Evolutionary conservation across 2,113 vertebrate species (phyloP).

Genomic region (Mungos mungo): DNA sequence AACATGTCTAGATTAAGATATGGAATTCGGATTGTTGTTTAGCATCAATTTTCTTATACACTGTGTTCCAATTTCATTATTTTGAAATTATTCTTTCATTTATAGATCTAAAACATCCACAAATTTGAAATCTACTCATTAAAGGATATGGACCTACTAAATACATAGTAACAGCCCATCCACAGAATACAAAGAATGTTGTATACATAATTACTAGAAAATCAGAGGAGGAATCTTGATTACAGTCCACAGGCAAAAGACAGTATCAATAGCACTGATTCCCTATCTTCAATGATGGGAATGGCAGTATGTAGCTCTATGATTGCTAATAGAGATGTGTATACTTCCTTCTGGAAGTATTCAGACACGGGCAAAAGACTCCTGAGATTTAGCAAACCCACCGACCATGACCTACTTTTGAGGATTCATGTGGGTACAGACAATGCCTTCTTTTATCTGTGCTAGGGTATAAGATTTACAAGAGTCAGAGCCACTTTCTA

Average conservation of each 20-base stretch:
- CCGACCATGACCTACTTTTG: background rate
- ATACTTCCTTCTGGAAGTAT: background rate
- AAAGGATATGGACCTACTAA: background rate
- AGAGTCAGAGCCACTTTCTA: background rate
- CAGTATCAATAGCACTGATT: background rate
- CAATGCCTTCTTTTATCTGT: background rate
- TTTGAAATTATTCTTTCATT: constrained; percentile 43
- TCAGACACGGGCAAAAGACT: background rate
- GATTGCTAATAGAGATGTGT: background rate
- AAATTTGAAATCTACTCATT: background rate
- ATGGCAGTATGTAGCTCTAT: background rate
- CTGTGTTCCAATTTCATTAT: constrained; percentile 43
- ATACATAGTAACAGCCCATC: background rate
- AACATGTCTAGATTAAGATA: constrained; percentile 56
- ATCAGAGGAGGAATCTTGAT: background rate
- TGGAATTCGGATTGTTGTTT: constrained; percentile 40
- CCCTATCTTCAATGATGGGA: background rate
- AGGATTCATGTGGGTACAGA: background rate
- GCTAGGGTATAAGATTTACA: background rate
- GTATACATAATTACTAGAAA: background rate
- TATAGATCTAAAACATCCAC: background rate
- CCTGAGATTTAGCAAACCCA: background rate
- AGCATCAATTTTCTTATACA: background rate
- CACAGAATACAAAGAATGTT: background rate
- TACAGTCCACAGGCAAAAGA: background rate